Evolutionary conservation across 2,797 vertebrate species (phyloP).

Genomic region (Crenichthys baileyi): DNA sequence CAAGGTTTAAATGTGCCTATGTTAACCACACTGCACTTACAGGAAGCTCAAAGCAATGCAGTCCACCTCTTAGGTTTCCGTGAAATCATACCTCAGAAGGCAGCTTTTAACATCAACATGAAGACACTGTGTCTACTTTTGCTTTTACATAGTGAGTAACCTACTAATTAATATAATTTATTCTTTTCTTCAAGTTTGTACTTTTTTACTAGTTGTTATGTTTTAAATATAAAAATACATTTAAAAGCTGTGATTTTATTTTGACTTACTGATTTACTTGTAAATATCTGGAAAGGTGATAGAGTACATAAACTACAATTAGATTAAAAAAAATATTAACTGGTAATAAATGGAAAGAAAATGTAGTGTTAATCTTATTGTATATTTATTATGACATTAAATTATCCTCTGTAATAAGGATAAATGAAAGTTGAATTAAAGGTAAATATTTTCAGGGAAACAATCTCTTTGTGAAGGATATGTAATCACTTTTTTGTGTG

Average conservation of each 20-base stretch:
- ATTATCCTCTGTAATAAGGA: not conserved
- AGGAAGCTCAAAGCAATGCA: slow-evolving; percentile 50
- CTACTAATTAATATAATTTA: not conserved
- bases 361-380: not conserved
- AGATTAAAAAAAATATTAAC: not conserved
- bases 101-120: slow-evolving; percentile 46
- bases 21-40: not conserved
- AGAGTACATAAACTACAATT: not conserved
- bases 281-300: not conserved
- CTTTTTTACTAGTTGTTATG: not conserved
- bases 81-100: rapidly evolving
- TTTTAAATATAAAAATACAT: not conserved
- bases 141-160: slow-evolving; percentile 65
- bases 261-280: not conserved
- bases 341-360: not conserved
- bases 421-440: not conserved
- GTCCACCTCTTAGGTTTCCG: slow-evolving; percentile 59
- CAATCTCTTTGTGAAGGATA: not conserved
- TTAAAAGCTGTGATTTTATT: not conserved
- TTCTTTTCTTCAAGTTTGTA: not conserved
- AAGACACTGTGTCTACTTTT: slow-evolving; percentile 52
- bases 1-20: not conserved
- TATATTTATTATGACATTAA: not conserved
- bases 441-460: not conserved
- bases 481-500: not conserved